These are phyloP conservation scores for Polydrusus tereticollis DNA, from an alignment of 2,888 invertebrate species.

Conservation along the genomic window DNA sequence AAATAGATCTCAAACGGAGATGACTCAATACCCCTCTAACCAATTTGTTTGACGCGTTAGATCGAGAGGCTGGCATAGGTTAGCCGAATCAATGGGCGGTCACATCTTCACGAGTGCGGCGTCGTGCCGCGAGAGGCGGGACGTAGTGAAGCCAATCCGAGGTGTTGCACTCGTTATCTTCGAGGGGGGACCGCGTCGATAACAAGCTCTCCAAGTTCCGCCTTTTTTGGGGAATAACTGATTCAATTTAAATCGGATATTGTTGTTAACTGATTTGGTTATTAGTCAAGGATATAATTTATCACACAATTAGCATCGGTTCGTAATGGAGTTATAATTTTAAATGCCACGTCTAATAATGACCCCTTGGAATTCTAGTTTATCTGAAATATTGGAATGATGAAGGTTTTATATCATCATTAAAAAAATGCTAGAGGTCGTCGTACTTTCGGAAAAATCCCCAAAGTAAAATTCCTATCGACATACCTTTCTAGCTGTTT, in stretches of 20 bases:
- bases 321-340: too few species aligned
- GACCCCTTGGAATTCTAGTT: too few species aligned
- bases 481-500: too few species aligned
- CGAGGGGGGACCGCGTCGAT: conserved; percentile 28
- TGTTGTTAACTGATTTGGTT: background rate
- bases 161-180: conserved; percentile 35
- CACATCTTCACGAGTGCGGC: conserved; percentile 61
- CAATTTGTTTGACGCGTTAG: conserved; percentile 31
- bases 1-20: conserved; percentile 22
- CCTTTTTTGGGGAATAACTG: conserved; percentile 34
- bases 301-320: background rate
- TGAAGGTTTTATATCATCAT: background rate
- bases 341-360: too few species aligned
- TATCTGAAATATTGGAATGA: too few species aligned
- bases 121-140: conserved; percentile 58
- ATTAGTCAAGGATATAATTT: background rate
- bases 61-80: conserved; percentile 41
- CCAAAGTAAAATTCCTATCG: too few species aligned
- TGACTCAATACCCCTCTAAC: conserved; percentile 37
- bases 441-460: too few species aligned
- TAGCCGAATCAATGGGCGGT: conserved; percentile 56
- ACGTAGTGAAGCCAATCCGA: conserved; percentile 57
- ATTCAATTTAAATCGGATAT: background rate
- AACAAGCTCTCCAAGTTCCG: conserved; percentile 19
- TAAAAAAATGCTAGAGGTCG: too few species aligned